phyloP scores from a whole-genome alignment of 2,113 vertebrate species.

The Nannobrachium achirus region DNA sequence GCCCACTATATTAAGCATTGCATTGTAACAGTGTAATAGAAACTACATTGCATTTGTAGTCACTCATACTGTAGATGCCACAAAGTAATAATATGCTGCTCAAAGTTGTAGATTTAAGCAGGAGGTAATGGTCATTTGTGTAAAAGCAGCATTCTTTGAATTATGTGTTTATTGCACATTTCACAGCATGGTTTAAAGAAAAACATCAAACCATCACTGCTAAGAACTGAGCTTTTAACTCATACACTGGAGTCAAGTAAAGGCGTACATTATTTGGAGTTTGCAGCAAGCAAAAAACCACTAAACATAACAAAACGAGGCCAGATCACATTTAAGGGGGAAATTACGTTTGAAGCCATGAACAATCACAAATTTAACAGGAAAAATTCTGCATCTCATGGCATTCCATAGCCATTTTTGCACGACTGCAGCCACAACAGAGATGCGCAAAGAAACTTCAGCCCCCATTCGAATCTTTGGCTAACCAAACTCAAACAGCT shows the following conservation, averaged over 20 bases:
- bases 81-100: slow-evolving; percentile 12
- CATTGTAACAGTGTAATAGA: neutral
- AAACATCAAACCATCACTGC: slow-evolving; percentile 16
- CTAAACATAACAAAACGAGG: slow-evolving; percentile 8
- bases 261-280: slow-evolving; percentile 6
- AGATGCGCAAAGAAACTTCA: slow-evolving; percentile 8
- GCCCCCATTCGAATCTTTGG: slow-evolving; percentile 13
- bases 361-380: slow-evolving; percentile 18
- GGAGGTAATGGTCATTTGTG: slow-evolving; percentile 22
- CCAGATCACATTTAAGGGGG: slow-evolving; percentile 11
- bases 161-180: slow-evolving; percentile 47
- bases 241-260: slow-evolving; percentile 14
- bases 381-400: neutral
- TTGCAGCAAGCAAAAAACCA: slow-evolving; percentile 19
- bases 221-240: slow-evolving; percentile 16
- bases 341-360: neutral
- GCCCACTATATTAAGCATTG: neutral
- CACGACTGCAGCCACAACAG: neutral
- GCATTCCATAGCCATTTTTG: neutral
- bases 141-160: slow-evolving; percentile 27
- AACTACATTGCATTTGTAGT: slow-evolving; percentile 9
- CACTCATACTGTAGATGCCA: neutral
- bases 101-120: neutral
- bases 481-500: slow-evolving; percentile 3
- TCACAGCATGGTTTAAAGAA: slow-evolving; percentile 37